Base-by-base conservation (phyloP, 2,888 invertebrate genomes). In the Napeogenes inachia region DNA sequence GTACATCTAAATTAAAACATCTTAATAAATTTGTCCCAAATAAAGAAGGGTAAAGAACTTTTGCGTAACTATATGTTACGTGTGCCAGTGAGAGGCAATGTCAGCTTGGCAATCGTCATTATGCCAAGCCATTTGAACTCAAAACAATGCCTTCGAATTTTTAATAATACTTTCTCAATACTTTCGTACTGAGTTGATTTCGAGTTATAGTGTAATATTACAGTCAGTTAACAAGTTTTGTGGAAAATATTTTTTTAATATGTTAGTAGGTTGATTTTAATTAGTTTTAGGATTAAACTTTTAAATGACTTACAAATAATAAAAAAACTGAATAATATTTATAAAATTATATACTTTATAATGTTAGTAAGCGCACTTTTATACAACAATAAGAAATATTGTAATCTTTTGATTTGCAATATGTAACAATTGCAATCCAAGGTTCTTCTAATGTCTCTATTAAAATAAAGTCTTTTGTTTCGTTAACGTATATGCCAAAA, bases 41-140 rank as follows among this genome's bases (percentile, higher is more conserved):
- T 86, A 89, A 87, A 84, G 85, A 89, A 79, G 88, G 86, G 89
- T 84, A 87, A 90, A 88, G 85, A 88, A 82, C 89, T 87, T 89
- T 89, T 89, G 87, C 88, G 81, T 87, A 90, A 90, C 72, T 65
- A 66, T 59, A 58, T 67, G 83, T 90, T 89, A 88, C 88, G 89
- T 87, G 72, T 75, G 69, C 68, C 73, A 75, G 89, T 88, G 89
- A 90, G 89, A 89, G 89, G 89, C 89, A 89, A 89, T 89, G 89
- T 90, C 89, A 89, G 87, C 71, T 73, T 75, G 78, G 78, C 76
- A 76, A 73, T 68, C 65, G 74, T 21, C 21, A 21, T 21, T 21
- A 82, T 85, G 76, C 73, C 74, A 77, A 79, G 77, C 79, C 74
- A 71, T 73, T 74, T 78, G 73, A 76, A 67, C 45, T 66, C 67